A percentile compares a stretch with the other conserved stretches of the same genome.
These are phyloP conservation scores for Ernsta delagoae DNA, from an alignment of 2,888 invertebrate species.

Conservation along the genomic window DNA sequence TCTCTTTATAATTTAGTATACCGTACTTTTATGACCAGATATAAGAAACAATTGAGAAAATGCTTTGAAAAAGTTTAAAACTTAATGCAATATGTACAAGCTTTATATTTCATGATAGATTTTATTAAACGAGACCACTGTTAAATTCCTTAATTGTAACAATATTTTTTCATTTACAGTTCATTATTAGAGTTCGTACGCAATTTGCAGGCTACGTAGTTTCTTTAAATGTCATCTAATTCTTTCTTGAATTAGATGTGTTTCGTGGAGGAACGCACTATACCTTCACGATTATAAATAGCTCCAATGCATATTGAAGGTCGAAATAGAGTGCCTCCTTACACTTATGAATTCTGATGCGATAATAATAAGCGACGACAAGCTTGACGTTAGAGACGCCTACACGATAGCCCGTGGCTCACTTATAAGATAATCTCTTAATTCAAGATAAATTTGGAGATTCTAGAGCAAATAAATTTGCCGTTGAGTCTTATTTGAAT, in stretches of 20 bases:
- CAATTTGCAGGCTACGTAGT: too few species aligned
- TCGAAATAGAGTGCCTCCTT: conserved; percentile 30
- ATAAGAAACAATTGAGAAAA: neutral
- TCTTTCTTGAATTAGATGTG: neutral
- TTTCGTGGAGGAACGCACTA: neutral
- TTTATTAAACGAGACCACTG: too few species aligned
- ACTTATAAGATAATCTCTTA: conserved; percentile 33
- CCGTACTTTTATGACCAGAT: neutral
- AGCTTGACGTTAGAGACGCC: neutral
- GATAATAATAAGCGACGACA: conserved; percentile 16
- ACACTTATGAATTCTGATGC: neutral
- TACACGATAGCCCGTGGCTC: neutral
- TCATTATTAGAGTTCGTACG: too few species aligned
- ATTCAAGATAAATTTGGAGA: conserved; percentile 34
- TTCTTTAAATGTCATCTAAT: too few species aligned
- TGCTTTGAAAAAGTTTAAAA: too few species aligned
- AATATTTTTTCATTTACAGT: too few species aligned
- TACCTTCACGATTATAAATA: conserved; percentile 16
- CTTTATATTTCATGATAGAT: too few species aligned
- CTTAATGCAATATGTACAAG: too few species aligned
- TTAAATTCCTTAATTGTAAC: too few species aligned
- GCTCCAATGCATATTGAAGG: conserved; percentile 15
- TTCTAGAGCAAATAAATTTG: conserved; percentile 35
- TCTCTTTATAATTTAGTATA: neutral
- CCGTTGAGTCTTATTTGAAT: conserved; percentile 24